Evolutionary conservation across 1,140 invertebrate genomes (phyloP), one percentile per base, ranked within the genome.

Genomic region (Lysiphlebus fabarum): DNA sequence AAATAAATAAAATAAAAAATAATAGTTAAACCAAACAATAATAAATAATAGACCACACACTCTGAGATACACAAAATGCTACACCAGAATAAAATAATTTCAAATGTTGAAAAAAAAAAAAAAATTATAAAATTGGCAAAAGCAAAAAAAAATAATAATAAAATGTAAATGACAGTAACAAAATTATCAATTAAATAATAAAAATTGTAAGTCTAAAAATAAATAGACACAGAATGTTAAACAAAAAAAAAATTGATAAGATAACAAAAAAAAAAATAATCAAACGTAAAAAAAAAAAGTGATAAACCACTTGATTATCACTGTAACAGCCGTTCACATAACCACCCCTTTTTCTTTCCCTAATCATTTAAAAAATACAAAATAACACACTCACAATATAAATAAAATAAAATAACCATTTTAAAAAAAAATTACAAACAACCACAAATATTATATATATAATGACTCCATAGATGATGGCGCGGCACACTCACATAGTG

Each of bases 401-500:
- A 65, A 56, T 49, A 43, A 55, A 47, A 62, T 56, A 38, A 42
- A 59, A 45, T 59, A 42, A 59, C 37, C 58, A 59, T n/a, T n/a
- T n/a, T n/a, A n/a, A n/a, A n/a, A n/a, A n/a, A n/a, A n/a, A n/a
- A n/a, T n/a, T 59, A 66, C 63, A 64, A 64, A 70, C 66, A 70
- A 78, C 73, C 58, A 76, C 72, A 1, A 67, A 73, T 76, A 77
- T 77, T 77, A 76, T 79, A 77, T 70, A 77, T 79, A 79, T 78
- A 79, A 75, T 26, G 77, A 79, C 77, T 79, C 77, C 75, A 79
- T 79, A 78, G 77, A 79, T 79, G 77, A 79, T 78, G 77, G 76
- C 77, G 76, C 76, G 75, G 77, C 76, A 79, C 76, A 78, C 76
- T 78, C 76, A 79, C 76, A 79, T 78, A 79, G 76, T 80, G 76